Evolutionary conservation across 2,113 vertebrate genomes (phyloP).

Genomic region (Fulica atra): DNA sequence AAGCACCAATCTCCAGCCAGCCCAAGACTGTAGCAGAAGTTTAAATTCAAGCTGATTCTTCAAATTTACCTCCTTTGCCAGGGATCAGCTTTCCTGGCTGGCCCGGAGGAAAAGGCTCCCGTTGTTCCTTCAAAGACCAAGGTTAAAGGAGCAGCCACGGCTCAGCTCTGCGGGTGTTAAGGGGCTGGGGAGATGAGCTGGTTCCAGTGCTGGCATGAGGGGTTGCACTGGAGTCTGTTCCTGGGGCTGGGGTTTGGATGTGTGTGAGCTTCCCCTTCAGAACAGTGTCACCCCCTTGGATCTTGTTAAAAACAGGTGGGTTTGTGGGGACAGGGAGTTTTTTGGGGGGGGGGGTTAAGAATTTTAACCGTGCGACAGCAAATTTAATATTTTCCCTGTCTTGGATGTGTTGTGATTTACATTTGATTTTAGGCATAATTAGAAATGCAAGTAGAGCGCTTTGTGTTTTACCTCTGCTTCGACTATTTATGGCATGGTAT

Average conservation of each 20-base stretch:
- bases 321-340: background rate
- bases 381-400: constrained; percentile 64
- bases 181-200: background rate
- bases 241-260: background rate
- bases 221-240: fast-evolving
- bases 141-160: background rate
- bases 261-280: background rate
- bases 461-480: constrained; percentile 78
- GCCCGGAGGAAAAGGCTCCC: background rate
- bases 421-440: constrained; percentile 78
- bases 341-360: background rate
- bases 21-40: fast-evolving
- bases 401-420: constrained; percentile 72
- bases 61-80: background rate
- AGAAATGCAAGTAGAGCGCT: constrained; percentile 78
- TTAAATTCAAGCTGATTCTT: background rate
- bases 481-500: constrained; percentile 82
- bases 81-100: background rate
- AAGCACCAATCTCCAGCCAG: background rate
- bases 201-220: background rate
- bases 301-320: background rate
- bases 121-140: background rate
- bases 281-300: background rate
- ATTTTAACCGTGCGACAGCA: constrained; percentile 23
- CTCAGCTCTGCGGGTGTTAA: background rate